Base-by-base conservation (phyloP, 2,888 invertebrate genomes). In the Mesorhabditis sp. region DNA sequence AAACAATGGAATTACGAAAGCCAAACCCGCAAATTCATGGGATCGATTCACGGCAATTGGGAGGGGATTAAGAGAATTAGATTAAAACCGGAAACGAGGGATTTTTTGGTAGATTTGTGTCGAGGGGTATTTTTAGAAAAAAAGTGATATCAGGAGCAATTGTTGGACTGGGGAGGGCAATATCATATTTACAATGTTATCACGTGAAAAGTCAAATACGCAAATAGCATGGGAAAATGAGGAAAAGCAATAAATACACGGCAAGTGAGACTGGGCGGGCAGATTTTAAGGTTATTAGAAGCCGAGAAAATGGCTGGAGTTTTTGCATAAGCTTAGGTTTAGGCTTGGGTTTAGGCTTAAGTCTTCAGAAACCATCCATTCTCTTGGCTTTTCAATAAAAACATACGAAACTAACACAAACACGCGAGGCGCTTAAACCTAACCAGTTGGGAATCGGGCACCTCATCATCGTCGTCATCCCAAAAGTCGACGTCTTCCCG, bases 171-270 rank as follows among this genome's bases (percentile, higher is more conserved):
- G 28, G 28, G 28, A 28, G 28, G 28, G 28, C 28, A 28, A 28
- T 28, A 28, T 28, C 1, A 28, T 28, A 28, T 28, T 28, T 28
- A 28, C 28, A 28, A 28, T 28, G 28, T 28, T 28, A 28, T 28
- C 28, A 28, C 28, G 28, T 28, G 28, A 28, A 28, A 28, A 28
- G 28, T 28, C 28, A 28, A 28, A 28, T 28, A 28, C 28, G 28
- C 28, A 28, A 28, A 28, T 28, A 28, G 28, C 28, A 28, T 28
- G 28, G 28, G 28, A 28, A 28, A 28, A 28, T 28, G 28, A 50
- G n/a, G n/a, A 50, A 50, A 50, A 50, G 58, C 58, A 50, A 50
- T 50, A 50, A 50, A 50, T 50, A 50, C 58, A 50, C 7, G 58
- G 58, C 58, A 50, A 50, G n/a, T 50, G 58, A 50, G 58, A 50